Evolutionary conservation across 2,888 invertebrate genomes (phyloP), one percentile per base, ranked within the genome.

Genomic region (Sphaeridia pumilis): DNA sequence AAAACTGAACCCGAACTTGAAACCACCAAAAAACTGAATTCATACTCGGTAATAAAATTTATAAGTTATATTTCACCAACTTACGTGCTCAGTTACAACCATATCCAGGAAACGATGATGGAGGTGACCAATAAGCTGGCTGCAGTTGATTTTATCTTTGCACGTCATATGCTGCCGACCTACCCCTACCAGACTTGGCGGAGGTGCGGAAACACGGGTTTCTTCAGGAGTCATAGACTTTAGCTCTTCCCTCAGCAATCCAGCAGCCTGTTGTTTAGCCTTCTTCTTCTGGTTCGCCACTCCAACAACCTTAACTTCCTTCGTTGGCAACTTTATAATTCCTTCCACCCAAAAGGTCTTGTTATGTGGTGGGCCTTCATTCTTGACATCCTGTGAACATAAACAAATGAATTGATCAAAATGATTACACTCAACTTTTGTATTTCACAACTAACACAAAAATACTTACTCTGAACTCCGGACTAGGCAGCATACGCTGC

Each of bases 281-380:
- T 36, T 45, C 12, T 52, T 36, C 21, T 52, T 52, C 34, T 36
- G 35, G 20, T 24, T 25, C n/a, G n/a, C 34, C 1, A 3, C n/a
- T 1, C 20, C 41, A 12, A 25, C 3, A 21, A 14, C 31, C 31
- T 14, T 31, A 31, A 31, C 7, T 7, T n/a, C n/a, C n/a, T n/a
- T n/a, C n/a, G n/a, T n/a, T n/a, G n/a, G n/a, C n/a, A n/a, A n/a
- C n/a, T 25, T 49, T 7, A 49, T 27, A 10, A 14, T 17, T 24
- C 49, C 42, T 26, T 36, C 36, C 10, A 34, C 21, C 22, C 34
- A 24, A 26, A 58, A 58, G 12, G 49, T 49, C 17, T 43, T 43
- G 21, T 50, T 50, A 49, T 59, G 58, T 2, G 58, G 48, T 1
- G 58, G 58, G 2, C 58, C 58, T 28, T 57, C 58, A 1, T 17